Evolutionary conservation across 2,888 invertebrate species (phyloP).

Genomic region (Torymus auratus): DNA sequence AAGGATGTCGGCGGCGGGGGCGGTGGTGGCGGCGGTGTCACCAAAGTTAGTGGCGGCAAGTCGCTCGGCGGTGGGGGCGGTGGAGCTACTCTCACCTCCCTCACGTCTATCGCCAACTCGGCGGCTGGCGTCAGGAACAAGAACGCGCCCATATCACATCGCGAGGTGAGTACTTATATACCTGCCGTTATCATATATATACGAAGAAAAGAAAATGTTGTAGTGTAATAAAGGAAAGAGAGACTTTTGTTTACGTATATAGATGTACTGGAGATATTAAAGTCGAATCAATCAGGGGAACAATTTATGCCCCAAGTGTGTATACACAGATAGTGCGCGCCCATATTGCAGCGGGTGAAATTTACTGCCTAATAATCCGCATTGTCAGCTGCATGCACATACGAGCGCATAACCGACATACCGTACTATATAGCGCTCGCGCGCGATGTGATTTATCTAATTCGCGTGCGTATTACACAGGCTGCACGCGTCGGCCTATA

Average conservation of each 20-base stretch:
- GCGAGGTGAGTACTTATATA: slow-evolving; percentile 75
- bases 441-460: slow-evolving; percentile 39
- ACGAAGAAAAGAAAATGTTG: too few relatives aligned
- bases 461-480: neutral
- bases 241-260: neutral
- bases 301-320: too few relatives aligned
- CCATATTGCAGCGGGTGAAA: neutral
- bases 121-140: slow-evolving; percentile 71
- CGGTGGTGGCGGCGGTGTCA: slow-evolving; percentile 66
- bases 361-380: slow-evolving; percentile 24
- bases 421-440: neutral
- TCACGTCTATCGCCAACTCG: slow-evolving; percentile 74
- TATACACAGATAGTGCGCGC: slow-evolving; percentile 4
- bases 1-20: slow-evolving; percentile 75
- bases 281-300: slow-evolving; percentile 22
- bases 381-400: slow-evolving; percentile 13
- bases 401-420: neutral
- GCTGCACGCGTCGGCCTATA: too few relatives aligned
- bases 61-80: slow-evolving; percentile 74
- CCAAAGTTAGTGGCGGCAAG: slow-evolving; percentile 75
- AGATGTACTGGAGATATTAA: slow-evolving; percentile 10
- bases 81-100: slow-evolving; percentile 74
- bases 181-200: too few relatives aligned
- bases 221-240: neutral
- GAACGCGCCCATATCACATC: slow-evolving; percentile 69